A percentile compares a stretch with the other conserved stretches of the same genome.
phyloP scores from a whole-genome alignment of 2,797 vertebrate species.

The Diceros bicornis region DNA sequence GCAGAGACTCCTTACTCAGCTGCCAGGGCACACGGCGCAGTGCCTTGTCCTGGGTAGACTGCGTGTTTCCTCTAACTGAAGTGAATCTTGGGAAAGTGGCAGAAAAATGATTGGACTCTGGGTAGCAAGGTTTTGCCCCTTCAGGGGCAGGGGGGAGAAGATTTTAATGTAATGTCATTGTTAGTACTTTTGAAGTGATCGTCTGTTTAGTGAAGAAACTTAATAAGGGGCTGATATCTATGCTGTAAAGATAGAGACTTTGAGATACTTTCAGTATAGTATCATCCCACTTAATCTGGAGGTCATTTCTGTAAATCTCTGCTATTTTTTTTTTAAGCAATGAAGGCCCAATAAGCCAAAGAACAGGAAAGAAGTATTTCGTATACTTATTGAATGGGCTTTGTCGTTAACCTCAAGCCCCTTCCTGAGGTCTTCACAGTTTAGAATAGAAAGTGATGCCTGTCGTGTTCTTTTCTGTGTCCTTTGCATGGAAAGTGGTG shows the following conservation, averaged over 20 bases:
- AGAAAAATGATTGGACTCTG: constrained; percentile 31
- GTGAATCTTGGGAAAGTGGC: neutral
- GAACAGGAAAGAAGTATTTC: neutral
- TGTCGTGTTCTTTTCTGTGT: neutral
- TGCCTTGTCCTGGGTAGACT: neutral
- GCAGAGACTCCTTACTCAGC: neutral
- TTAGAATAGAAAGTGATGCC: neutral
- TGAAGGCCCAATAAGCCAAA: neutral
- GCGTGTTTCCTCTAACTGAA: neutral
- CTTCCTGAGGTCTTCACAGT: neutral
- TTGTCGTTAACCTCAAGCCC: neutral
- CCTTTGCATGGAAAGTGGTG: neutral
- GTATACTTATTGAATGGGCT: neutral
- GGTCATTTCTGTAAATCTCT: neutral
- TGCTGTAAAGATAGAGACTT: neutral
- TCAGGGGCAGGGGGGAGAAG: neutral
- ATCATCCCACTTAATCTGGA: constrained; percentile 1
- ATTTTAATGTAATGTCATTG: neutral
- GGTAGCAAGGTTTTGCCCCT: neutral
- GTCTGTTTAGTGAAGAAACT: constrained; percentile 27
- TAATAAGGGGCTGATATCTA: neutral
- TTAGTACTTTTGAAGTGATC: constrained; percentile 51
- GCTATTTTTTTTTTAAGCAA: neutral
- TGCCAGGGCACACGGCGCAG: neutral
- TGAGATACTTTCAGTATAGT: neutral